phyloP scores from a whole-genome alignment of 2,888 invertebrate species.

The Acleris sparsana region DNA sequence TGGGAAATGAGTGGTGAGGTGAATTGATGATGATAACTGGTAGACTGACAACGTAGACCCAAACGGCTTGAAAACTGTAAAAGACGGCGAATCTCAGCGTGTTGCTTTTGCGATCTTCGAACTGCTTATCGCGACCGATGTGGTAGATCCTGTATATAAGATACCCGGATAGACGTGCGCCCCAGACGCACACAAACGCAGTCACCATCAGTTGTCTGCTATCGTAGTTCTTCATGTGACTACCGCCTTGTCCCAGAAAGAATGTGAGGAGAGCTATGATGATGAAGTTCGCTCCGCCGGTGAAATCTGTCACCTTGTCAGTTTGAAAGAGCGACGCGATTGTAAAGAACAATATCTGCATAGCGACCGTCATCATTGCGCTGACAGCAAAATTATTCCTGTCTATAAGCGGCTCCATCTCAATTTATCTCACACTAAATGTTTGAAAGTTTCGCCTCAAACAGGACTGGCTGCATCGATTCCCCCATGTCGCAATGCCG shows the following conservation, averaged over 20 bases:
- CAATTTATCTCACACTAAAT: slow-evolving; percentile 58
- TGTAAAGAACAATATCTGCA: slow-evolving; percentile 94
- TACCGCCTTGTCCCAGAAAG: slow-evolving; percentile 91
- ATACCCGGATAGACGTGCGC: slow-evolving; percentile 92
- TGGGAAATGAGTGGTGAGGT: slow-evolving; percentile 89
- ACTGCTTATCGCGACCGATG: slow-evolving; percentile 95
- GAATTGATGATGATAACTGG: slow-evolving; percentile 96
- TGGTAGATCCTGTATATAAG: slow-evolving; percentile 95
- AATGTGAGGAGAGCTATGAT: slow-evolving; percentile 94
- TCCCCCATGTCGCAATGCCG: slow-evolving; percentile 67
- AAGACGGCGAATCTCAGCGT: slow-evolving; percentile 95
- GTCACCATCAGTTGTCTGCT: slow-evolving; percentile 96
- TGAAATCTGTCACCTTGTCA: slow-evolving; percentile 96
- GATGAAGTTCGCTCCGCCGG: slow-evolving; percentile 96
- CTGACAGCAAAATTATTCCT: slow-evolving; percentile 93
- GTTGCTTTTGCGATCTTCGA: slow-evolving; percentile 94
- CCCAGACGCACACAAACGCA: slow-evolving; percentile 94
- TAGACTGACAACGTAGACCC: slow-evolving; percentile 95
- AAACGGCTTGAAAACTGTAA: slow-evolving; percentile 95
- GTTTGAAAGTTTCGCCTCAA: slow-evolving; percentile 61
- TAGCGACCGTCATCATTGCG: slow-evolving; percentile 91
- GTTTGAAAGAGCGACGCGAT: slow-evolving; percentile 93
- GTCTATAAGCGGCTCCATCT: slow-evolving; percentile 90
- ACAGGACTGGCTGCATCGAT: slow-evolving; percentile 57
- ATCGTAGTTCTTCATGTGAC: slow-evolving; percentile 89